phyloP scores from a whole-genome alignment of 1,140 invertebrate species.

The Venturia canescens region DNA sequence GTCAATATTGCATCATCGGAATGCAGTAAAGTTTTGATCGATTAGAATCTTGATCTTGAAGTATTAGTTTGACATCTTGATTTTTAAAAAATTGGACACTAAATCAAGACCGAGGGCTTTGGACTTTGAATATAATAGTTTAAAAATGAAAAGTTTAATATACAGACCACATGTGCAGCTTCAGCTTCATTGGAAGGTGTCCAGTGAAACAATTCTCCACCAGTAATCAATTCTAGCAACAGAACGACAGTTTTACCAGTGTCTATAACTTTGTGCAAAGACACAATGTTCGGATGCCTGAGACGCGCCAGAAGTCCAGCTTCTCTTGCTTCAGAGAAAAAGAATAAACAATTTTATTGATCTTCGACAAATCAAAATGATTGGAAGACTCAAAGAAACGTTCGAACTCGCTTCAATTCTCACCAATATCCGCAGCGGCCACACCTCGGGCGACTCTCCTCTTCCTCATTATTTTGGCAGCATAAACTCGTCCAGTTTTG shows the following conservation, averaged over 20 bases:
- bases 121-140: neutral
- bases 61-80: too few species aligned
- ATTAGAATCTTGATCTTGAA: too few species aligned
- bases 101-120: neutral
- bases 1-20: too few species aligned
- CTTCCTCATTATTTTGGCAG: constrained; percentile 86
- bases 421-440: constrained; percentile 78
- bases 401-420: neutral
- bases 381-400: neutral
- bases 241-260: constrained; percentile 81
- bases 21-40: too few species aligned
- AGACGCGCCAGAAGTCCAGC: constrained; percentile 81
- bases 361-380: neutral
- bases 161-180: constrained; percentile 79
- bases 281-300: constrained; percentile 80
- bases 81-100: too few species aligned
- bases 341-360: neutral
- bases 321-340: constrained; percentile 75
- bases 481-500: constrained; percentile 79
- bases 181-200: constrained; percentile 82
- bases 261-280: constrained; percentile 82
- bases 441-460: constrained; percentile 79
- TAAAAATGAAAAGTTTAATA: too few species aligned
- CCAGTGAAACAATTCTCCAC: constrained; percentile 81
- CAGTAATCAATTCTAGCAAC: constrained; percentile 81